Evolutionary conservation across 2,888 invertebrate species (phyloP), one percentile per base, ranked within the genome.

Genomic region (Ferdinandea cuprea): DNA sequence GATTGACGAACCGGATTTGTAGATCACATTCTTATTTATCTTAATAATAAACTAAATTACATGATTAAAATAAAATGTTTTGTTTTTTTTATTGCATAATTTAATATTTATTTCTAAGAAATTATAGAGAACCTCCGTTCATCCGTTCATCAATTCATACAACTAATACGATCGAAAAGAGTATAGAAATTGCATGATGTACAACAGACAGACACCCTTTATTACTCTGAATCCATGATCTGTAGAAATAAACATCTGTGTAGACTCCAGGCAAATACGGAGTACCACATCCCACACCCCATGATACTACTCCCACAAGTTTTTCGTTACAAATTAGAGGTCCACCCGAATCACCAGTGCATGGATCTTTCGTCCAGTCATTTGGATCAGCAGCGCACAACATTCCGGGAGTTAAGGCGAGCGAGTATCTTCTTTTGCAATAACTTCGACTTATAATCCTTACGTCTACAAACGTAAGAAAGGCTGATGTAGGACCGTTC

Each of bases 301-400:
- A 79, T 7, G 79, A 73, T 15, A 73, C 59, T 6, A 79, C 40
- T 3, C 79, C 79, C 1, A 32, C 28, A 21, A 79, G 8, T 40
- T 9, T 30, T 19, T 8, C 15, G 5, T 54, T 17, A 54, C 79
- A 79, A 61, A 79, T 73, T 25, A 79, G 19, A 0, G 79, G 79
- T 6, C 79, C 79, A 37, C 79, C 79, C 7, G 79, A 79, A 52
- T 79, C 79, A 1, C 73, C 79, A 17, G 25, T 0, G 19, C 79
- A 79, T 0, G 73, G 15, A 13, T 73, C 66, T 15, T 44, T 78
- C 1, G 5, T 8, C 66, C 58, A 59, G 0, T 37, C 11, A 2
- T 7, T 4, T 8, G 59, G 25, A 54, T 73, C 44, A 11, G 25
- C 56, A 9, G 59, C 73, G 9, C 79, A 79, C 5, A 73, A 4